Evolutionary conservation across 2,113 vertebrate species (phyloP).

Genomic region (Gadus chalcogrammus): DNA sequence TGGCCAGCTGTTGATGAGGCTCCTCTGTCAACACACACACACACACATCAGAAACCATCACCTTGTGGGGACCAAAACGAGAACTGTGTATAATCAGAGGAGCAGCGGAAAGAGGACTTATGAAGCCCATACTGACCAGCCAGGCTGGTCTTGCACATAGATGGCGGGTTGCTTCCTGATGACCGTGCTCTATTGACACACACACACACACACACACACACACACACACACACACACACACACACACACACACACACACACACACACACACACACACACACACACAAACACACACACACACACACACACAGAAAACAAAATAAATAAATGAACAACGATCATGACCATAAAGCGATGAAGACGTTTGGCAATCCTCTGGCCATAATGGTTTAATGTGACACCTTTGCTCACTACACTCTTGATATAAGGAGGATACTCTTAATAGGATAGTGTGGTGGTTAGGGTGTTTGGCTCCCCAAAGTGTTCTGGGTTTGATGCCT

Average conservation of each 20-base stretch:
- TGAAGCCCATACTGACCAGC: conserved; percentile 70
- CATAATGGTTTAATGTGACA: no score
- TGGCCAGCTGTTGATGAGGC: conserved; percentile 79
- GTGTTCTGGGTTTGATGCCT: no score
- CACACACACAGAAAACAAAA: not conserved
- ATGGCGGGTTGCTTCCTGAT: conserved; percentile 69
- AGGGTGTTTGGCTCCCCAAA: no score
- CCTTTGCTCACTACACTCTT: no score
- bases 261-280: not conserved
- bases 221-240: conserved; percentile 4
- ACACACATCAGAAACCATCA: not conserved
- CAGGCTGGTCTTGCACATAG: conserved; percentile 73
- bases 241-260: conserved; percentile 9
- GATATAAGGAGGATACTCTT: no score
- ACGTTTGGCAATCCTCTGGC: not conserved
- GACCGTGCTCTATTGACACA: conserved; percentile 65
- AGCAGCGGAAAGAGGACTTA: not conserved
- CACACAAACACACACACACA: not conserved
- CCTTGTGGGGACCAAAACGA: not conserved
- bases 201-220: not conserved
- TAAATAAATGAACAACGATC: not conserved
- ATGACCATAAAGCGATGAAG: not conserved
- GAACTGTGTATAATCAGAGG: no score
- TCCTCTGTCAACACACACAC: conserved; percentile 74
- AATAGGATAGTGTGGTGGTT: no score